Percentiles rank a stretch among this genome's conserved stretches.
phyloP scores from a whole-genome alignment of 2,888 invertebrate genomes.

The Habroteleia sp. region DNA sequence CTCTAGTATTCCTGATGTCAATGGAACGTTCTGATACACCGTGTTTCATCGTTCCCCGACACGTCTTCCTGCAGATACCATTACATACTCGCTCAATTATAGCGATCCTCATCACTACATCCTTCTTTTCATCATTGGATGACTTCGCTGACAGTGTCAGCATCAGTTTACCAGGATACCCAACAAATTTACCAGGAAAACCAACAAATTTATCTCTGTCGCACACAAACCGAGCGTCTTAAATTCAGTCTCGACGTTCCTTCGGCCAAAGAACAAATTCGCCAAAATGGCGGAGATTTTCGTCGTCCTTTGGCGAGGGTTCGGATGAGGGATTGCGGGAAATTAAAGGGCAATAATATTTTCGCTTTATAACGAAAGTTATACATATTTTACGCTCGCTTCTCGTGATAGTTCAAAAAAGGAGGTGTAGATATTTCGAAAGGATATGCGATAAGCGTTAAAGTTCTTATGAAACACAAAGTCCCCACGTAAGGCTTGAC shows the following conservation, averaged over 20 bases:
- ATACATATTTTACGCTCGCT: slow-evolving; percentile 61
- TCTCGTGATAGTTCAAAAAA: slow-evolving; percentile 65
- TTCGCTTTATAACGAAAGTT: slow-evolving; percentile 49
- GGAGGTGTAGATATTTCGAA: slow-evolving; percentile 66
- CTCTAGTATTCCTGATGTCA: no score
- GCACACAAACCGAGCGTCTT: neutral
- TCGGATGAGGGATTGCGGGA: no score
- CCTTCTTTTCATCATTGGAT: slow-evolving; percentile 51
- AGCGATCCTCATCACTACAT: slow-evolving; percentile 31
- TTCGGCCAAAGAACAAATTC: no score
- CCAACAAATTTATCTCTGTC: slow-evolving; percentile 54
- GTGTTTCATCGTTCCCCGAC: slow-evolving; percentile 44
- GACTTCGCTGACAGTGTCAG: slow-evolving; percentile 14
- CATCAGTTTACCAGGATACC: slow-evolving; percentile 43
- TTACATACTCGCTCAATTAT: slow-evolving; percentile 41
- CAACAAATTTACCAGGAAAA: slow-evolving; percentile 48
- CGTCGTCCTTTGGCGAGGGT: no score
- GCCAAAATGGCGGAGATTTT: no score
- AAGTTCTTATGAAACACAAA: slow-evolving; percentile 79
- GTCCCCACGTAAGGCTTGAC: slow-evolving; percentile 72
- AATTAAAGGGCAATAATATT: slow-evolving; percentile 36
- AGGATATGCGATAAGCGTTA: slow-evolving; percentile 76
- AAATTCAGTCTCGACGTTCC: neutral
- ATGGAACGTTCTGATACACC: slow-evolving; percentile 50
- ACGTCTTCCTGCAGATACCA: slow-evolving; percentile 28